These are phyloP conservation scores for Hypanus sabinus DNA, from an alignment of 2,113 vertebrate genomes.

Conservation along the genomic window DNA sequence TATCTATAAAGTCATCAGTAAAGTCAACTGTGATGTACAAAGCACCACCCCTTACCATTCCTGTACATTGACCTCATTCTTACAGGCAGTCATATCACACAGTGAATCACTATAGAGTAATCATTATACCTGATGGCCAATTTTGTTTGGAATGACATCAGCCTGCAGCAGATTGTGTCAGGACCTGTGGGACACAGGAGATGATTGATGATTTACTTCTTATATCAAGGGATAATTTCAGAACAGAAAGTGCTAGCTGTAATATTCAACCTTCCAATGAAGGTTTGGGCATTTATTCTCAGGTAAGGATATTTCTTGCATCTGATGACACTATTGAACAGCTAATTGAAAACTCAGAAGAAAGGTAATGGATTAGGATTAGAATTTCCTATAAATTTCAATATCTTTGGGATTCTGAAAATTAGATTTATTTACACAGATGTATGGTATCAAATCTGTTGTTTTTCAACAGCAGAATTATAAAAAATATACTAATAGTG, in stretches of 20 bases:
- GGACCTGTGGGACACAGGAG: not conserved
- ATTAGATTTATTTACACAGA: no score
- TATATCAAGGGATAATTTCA: slow-evolving; percentile 8
- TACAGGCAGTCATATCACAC: not conserved
- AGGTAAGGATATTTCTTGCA: not conserved
- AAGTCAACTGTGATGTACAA: not conserved
- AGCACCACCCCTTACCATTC: not conserved
- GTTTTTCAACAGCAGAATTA: no score
- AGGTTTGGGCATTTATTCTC: not conserved
- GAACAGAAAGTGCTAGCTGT: not conserved
- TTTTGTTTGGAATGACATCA: slow-evolving; percentile 8
- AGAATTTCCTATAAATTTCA: not conserved
- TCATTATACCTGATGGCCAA: not conserved
- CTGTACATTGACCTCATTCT: not conserved
- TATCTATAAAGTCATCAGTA: not conserved
- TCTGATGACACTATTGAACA: not conserved
- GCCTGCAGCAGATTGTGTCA: slow-evolving; percentile 20
- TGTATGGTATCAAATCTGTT: no score
- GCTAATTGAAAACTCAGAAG: not conserved
- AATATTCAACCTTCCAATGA: slow-evolving; percentile 18
- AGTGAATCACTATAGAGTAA: not conserved
- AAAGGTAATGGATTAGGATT: not conserved
- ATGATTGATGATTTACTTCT: slow-evolving; percentile 17
- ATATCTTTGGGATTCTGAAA: not conserved
- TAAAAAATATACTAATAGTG: no score